These are phyloP conservation scores for Rallus crepitans DNA, from an alignment of 2,797 vertebrate genomes.

Conservation along the genomic window DNA sequence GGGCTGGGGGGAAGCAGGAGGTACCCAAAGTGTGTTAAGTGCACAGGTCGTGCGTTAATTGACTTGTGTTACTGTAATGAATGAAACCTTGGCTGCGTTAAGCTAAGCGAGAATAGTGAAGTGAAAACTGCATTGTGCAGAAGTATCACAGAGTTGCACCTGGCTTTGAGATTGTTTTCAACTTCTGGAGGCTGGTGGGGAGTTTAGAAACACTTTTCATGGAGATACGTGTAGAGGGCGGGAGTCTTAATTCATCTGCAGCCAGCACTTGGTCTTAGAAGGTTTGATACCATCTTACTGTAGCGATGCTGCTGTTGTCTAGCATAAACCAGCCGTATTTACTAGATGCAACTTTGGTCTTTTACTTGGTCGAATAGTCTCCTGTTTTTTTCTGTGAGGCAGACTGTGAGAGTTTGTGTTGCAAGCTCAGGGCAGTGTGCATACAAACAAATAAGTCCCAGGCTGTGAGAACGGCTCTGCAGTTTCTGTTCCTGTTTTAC, in stretches of 20 bases:
- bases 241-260: constrained; percentile 48
- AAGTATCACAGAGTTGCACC: constrained; percentile 5
- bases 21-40: constrained; percentile 44
- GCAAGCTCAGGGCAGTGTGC: neutral
- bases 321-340: neutral
- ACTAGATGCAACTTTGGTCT: constrained; percentile 24
- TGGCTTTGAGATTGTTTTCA: constrained; percentile 41
- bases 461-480: neutral
- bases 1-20: neutral
- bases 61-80: neutral
- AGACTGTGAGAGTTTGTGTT: neutral
- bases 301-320: neutral
- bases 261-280: constrained; percentile 1
- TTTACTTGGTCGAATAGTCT: neutral
- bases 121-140: neutral
- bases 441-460: neutral
- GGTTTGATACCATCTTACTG: neutral
- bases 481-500: constrained; percentile 34
- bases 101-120: constrained; percentile 18
- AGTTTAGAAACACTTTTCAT: constrained; percentile 31
- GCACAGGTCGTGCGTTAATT: constrained; percentile 6
- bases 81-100: neutral
- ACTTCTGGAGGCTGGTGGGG: constrained; percentile 10
- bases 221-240: neutral
- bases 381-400: constrained; percentile 4